Base-by-base conservation (phyloP, 2,113 vertebrate genomes). In the Hystrix brachyura region DNA sequence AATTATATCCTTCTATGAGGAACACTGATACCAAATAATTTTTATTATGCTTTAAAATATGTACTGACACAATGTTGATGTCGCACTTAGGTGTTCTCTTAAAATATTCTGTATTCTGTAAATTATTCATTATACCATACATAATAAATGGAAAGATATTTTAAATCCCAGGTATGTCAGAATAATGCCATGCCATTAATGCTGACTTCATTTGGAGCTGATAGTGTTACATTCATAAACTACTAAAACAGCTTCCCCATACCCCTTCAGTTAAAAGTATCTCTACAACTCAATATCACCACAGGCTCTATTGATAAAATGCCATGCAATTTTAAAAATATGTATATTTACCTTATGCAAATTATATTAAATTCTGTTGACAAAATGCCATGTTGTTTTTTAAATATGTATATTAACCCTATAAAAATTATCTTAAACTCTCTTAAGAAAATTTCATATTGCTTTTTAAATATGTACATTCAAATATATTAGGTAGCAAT, bases 1-100 rank as follows among this genome's bases (percentile, higher is more conserved):
- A 92, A 72, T 59, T 90, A 83, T 87, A 3, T 97, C 59, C 91
- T 97, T 93, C 85, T 94, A 64, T 86, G 32, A 95, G 0, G 57
- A 96, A 84, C 18, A 57, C 48, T 87, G 43, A 51, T 67, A 64
- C 27, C 79, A 90, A 60, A 57, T 90, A 51, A 81, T 88, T 81
- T 98, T 94, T 89, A 72, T 76, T 95, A 72, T 87, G 48, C 65
- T 88, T 97, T 95, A 62, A 62, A 7, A 60, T 94, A 53, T 97
- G 62, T 93, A 96, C 87, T 53, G 69, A 80, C 48, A 87, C 32
- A 97, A 14, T 80, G 62, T 96, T 92, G 82, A 94, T 90, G 81
- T 83, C 46, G 91, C 13, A 96, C 84, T 90, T 86, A 95, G 38
- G 87, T 69, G 96, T 72, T 72, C 23, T 9, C 12, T 23, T 83